These are phyloP conservation scores for Tinea pellionella DNA, from an alignment of 2,888 invertebrate genomes.

Conservation along the genomic window DNA sequence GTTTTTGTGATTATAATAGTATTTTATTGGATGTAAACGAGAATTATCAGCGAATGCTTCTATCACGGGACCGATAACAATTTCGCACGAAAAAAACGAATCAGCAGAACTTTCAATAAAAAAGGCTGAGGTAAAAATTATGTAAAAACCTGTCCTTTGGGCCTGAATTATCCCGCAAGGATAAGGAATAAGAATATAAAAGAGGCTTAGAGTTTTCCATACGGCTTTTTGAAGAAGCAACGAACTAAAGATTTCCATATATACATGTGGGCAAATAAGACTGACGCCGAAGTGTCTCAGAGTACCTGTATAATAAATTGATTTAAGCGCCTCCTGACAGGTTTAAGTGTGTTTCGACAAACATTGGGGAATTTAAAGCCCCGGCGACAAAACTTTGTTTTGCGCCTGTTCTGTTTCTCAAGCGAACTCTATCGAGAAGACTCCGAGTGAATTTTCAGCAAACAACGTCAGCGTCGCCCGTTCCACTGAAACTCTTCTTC, in stretches of 20 bases:
- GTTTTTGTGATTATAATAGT: neutral
- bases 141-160: constrained; percentile 65
- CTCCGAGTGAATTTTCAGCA: constrained; percentile 36
- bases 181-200: constrained; percentile 65
- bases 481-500: constrained; percentile 27
- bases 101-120: constrained; percentile 37
- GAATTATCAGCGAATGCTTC: neutral
- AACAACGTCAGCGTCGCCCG: constrained; percentile 24
- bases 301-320: constrained; percentile 65
- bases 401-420: constrained; percentile 37
- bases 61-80: constrained; percentile 41
- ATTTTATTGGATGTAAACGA: neutral
- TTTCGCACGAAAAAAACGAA: constrained; percentile 32
- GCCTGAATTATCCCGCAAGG: constrained; percentile 63
- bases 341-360: constrained; percentile 63
- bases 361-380: constrained; percentile 60
- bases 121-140: constrained; percentile 58
- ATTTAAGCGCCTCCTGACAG: constrained; percentile 64
- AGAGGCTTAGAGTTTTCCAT: constrained; percentile 62
- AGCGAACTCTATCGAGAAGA: constrained; percentile 34
- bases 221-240: constrained; percentile 55
- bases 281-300: constrained; percentile 46
- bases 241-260: constrained; percentile 59
- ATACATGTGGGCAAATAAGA: constrained; percentile 43
- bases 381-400: constrained; percentile 53